Evolutionary conservation across 2,113 vertebrate species (phyloP), one percentile per base, ranked within the genome.

Genomic region (Aptenodytes forsteri): DNA sequence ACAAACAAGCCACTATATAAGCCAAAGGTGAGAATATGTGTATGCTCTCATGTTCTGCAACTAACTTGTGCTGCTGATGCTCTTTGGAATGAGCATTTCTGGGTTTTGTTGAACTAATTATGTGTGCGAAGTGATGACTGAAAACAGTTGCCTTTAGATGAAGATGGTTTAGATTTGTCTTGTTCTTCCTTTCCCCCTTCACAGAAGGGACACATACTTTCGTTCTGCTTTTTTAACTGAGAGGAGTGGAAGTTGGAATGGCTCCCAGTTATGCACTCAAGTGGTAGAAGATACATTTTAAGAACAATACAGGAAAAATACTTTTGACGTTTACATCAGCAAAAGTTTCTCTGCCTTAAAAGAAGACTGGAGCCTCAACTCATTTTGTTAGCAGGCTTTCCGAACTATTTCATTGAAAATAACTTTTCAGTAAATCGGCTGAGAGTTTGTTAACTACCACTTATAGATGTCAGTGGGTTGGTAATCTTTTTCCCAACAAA

Each of bases 1-100:
- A 38, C 1, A 2, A 71, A 49, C 12, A 34, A 64, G 32, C 40
- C 16, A 2, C n/a, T 49, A 0, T 6, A 3, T 11, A 42, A 84
- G 40, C 54, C 80, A 42, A 25, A 16, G 46, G 30, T 1, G 13
- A 29, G 66, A 22, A 6, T 16, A 4, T 6, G 20, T 13, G 8
- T 20, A 7, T 18, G 67, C 19, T 32, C 7, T 50, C 1, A 1
- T 18, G 23, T 34, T 27, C 64, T 56, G 70, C 38, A 49, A 2
- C 29, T 8, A 9, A 7, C 32, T 8, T 7, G 36, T 54, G 69
- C 83, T 90, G 70, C 90, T 82, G 58, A 0, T 1, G 1, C 40
- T 5, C 47, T 49, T 30, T 34, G 44, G 7, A 47, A 21, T 2
- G 42, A 38, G 47, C 46, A 11, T 14, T 56, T 50, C 36, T 72